Base-by-base conservation (phyloP, 2,113 vertebrate genomes). In the Corythoichthys intestinalis region DNA sequence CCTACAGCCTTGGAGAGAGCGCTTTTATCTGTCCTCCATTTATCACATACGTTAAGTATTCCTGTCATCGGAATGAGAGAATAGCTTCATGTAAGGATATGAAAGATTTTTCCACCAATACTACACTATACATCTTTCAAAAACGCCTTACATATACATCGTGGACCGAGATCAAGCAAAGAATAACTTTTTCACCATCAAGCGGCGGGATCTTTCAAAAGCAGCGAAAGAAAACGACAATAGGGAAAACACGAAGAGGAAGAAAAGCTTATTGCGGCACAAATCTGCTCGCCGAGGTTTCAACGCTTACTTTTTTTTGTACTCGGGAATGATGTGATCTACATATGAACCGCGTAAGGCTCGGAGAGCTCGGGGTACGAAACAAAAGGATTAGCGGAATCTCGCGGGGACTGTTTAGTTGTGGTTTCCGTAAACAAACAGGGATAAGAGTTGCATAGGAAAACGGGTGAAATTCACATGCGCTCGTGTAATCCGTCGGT, bases 21-120 rank as follows among this genome's bases (percentile, higher is more conserved):
- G 62, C 76, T 79, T 73, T 87, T 78, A 87, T 84, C 78, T 82
- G 50, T 67, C 65, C 49, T 3, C 66, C 68, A 70, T 62, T 81
- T 75, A 84, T 86, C 77, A 61, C 73, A 71, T 53, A 66, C 59
- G 73, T 80, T 80, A 70, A 81, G 67, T 73, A 75, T 57, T 73
- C 56, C 70, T 75, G 68, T 79, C 60, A 54, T 4, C 69, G 52
- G 66, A 77, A 85, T 75, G 15, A 41, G 47, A 72, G 61, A 71
- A 67, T 9, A 35, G 64, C 49, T 67, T 47, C 50, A 56, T 66
- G 54, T 77, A 14, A 72, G 39, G 17, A 70, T 67, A 46, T 61
- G 69, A 71, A 35, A 38, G 46, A 62, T 56, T 20, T 54, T 59
- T 62, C 14, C 15, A 67, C 53, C 49, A 52, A 17, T 66, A 20